phyloP scores from a whole-genome alignment of 2,888 invertebrate species.

The Leptopilina myrica region DNA sequence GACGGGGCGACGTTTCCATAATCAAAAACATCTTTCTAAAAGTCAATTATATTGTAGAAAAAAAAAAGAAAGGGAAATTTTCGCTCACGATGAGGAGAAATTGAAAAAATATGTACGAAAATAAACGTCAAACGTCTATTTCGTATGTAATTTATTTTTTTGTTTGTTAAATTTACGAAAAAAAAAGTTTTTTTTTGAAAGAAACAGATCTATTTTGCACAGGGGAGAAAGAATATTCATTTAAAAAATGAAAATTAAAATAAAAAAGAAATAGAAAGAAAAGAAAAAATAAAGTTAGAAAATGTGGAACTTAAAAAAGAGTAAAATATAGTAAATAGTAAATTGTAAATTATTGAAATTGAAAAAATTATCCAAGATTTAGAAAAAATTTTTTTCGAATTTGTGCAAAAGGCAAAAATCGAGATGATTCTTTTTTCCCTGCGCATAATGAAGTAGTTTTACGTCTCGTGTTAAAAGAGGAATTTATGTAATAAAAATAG shows the following conservation, averaged over 20 bases:
- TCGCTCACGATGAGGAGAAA: slow-evolving; percentile 8
- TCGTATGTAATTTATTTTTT: neutral
- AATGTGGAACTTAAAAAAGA: too few relatives aligned
- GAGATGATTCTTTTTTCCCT: neutral
- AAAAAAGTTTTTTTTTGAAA: too few relatives aligned
- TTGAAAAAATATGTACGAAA: neutral
- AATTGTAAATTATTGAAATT: too few relatives aligned
- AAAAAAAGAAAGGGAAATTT: slow-evolving; percentile 4
- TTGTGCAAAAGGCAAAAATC: neutral
- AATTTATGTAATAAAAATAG: slow-evolving; percentile 23
- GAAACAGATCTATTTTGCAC: neutral
- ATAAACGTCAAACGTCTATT: slow-evolving; percentile 8
- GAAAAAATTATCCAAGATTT: too few relatives aligned
- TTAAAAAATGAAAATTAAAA: neutral
- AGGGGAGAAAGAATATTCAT: neutral
- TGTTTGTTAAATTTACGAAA: neutral
- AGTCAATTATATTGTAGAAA: slow-evolving; percentile 34
- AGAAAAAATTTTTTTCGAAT: neutral
- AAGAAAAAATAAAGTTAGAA: too few relatives aligned
- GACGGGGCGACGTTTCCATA: slow-evolving; percentile 46
- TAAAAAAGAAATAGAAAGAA: neutral
- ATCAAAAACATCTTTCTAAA: slow-evolving; percentile 23
- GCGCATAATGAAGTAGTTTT: neutral
- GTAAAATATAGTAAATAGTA: too few relatives aligned
- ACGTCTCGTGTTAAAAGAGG: slow-evolving; percentile 8